Base-by-base conservation (phyloP, 2,113 vertebrate species). In the Mus pahari region DNA sequence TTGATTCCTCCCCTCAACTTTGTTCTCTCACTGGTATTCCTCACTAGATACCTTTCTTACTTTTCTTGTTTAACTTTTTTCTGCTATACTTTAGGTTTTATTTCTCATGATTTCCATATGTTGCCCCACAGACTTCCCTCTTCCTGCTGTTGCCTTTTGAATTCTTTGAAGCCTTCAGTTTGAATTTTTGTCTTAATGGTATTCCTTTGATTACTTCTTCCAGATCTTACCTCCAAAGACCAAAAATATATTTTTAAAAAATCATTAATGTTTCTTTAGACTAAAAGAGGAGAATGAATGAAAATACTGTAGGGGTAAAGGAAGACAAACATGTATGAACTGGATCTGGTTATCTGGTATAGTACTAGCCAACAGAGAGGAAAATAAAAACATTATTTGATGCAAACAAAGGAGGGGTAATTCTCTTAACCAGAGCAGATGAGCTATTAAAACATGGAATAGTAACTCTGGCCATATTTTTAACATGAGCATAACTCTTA, bases 11-110 rank as follows among this genome's bases (percentile, higher is more conserved):
- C 31, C 16, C 16, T 94, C 50, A 4, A 71, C 50, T 62, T 91
- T 93, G 48, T 86, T 58, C 20, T 60, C 7, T 86, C 42, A 3
- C 74, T 94, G 86, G 48, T 4, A 48, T 45, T 92, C 39, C 84
- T 70, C 3, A 79, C 19, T 66, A 93, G 74, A 28, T 83, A 93
- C 53, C 90, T 89, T 39, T 62, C 73, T 86, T 96, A 79, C 28
- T 87, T 92, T 55, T 78, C 84, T 79, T 90, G 58, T 94, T 87
- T 81, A 60, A 82, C 73, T 2, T 91, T 53, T 96, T 86, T 83
- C 36, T 92, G 31, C 70, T 84, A 48, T 87, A 68, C 71, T 71
- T 11, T 31, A 96, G 91, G 36, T 0, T 86, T 86, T 7, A 81
- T 95, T 96, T 97, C 2, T 4, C 19, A 6, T 81, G 31, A 93